These are phyloP conservation scores for Reinhardtius hippoglossoides DNA, from an alignment of 2,113 vertebrate genomes.

Conservation along the genomic window DNA sequence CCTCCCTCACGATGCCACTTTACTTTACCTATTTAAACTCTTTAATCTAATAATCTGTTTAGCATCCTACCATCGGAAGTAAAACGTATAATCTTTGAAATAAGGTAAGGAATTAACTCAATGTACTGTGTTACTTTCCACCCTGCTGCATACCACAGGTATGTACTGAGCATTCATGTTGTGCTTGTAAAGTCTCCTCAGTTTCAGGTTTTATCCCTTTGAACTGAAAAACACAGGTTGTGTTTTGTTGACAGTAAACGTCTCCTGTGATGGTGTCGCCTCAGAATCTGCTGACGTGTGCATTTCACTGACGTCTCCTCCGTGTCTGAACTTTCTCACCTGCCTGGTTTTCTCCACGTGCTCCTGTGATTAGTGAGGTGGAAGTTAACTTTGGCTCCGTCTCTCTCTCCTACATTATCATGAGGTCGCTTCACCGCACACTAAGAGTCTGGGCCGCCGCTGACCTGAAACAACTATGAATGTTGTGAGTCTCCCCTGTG, in stretches of 20 bases:
- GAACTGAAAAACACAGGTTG: not conserved
- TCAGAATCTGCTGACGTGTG: slow-evolving; percentile 20
- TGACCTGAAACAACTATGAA: not conserved
- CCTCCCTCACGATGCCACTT: too few species aligned
- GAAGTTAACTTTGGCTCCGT: not conserved
- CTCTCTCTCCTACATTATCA: not conserved
- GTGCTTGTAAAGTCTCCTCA: not conserved
- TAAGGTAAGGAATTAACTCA: too few species aligned
- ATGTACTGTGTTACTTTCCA: not conserved
- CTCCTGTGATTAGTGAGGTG: not conserved
- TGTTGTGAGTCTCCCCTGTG: not conserved
- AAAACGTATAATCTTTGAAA: too few species aligned
- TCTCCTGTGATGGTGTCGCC: not conserved
- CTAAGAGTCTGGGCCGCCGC: too few species aligned
- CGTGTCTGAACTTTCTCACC: slow-evolving; percentile 11
- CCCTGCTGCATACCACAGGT: not conserved
- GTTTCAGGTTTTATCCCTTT: not conserved
- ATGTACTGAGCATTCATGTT: too few species aligned
- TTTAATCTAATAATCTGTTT: too few species aligned
- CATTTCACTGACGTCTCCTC: slow-evolving; percentile 1
- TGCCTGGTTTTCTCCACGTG: not conserved
- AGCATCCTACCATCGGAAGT: too few species aligned
- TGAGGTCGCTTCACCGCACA: not conserved
- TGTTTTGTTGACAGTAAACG: slow-evolving; percentile 36
- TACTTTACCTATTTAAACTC: too few species aligned